Percentiles rank a stretch among this genome's conserved stretches.
Conservation (phyloP, 2,888 invertebrate genomes). For the Strigamia maritima region DNA sequence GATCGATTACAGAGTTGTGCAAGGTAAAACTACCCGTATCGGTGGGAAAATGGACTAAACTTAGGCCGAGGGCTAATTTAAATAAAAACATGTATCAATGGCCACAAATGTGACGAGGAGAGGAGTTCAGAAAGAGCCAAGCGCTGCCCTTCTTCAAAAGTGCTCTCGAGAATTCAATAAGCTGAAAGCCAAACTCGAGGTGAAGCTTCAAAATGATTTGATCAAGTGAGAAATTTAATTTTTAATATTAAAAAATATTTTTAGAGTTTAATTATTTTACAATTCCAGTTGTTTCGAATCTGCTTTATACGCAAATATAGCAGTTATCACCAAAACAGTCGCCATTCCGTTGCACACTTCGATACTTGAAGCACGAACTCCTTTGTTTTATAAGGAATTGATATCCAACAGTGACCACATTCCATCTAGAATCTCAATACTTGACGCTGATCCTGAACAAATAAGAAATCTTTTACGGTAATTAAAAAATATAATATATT, state of each 20-base stretch:
- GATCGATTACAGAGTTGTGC: too few species aligned
- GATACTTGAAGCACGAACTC: not conserved
- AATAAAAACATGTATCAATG: constrained; percentile 44
- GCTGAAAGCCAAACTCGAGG: constrained; percentile 25
- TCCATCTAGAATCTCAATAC: not conserved
- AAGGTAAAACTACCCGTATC: too few species aligned
- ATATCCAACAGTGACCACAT: not conserved
- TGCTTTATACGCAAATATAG: not conserved
- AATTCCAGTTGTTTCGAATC: constrained; percentile 10
- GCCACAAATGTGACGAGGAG: constrained; percentile 38
- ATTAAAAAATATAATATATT: not conserved
- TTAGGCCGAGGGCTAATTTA: not conserved
- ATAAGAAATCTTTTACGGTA: constrained; percentile 18
- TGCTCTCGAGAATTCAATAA: constrained; percentile 38
- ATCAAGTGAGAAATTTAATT: constrained; percentile 34
- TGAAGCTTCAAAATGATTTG: constrained; percentile 39
- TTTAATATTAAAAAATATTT: not conserved
- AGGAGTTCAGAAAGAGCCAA: constrained; percentile 38
- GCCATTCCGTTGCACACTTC: not conserved
- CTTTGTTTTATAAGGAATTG: not conserved
- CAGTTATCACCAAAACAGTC: not conserved
- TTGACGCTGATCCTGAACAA: not conserved
- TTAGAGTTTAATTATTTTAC: not conserved
- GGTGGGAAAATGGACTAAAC: not conserved
- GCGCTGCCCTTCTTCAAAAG: constrained; percentile 37